Percentiles rank a stretch among this genome's conserved stretches.
phyloP scores from a whole-genome alignment of 2,888 invertebrate genomes.

The Acanthosepion pharaonis region DNA sequence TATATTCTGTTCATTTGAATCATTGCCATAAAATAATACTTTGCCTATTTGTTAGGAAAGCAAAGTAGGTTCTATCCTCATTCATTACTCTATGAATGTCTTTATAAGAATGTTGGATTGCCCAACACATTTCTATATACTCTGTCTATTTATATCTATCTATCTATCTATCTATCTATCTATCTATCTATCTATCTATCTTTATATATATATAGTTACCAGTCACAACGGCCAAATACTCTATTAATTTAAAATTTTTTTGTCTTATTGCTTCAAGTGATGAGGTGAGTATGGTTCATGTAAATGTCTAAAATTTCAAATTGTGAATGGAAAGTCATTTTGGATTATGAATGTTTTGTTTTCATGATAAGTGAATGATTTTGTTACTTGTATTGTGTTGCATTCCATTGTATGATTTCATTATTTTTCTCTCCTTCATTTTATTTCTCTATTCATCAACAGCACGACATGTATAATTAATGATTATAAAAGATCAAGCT shows the following conservation, averaged over 20 bases:
- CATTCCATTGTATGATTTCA: neutral
- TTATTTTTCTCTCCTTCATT: neutral
- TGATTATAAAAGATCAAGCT: no score
- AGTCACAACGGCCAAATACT: neutral
- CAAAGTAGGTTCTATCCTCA: no score
- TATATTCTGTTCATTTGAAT: no score
- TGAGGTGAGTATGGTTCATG: neutral
- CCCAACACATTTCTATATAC: no score
- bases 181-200: no score
- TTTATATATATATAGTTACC: neutral
- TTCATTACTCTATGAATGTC: no score
- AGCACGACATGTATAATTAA: no score
- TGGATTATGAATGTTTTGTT: neutral
- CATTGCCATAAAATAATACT: no score
- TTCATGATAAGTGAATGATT: neutral
- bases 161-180: no score
- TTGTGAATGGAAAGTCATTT: neutral
- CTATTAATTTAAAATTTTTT: neutral
- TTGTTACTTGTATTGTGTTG: neutral
- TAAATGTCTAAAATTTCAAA: neutral
- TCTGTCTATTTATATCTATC: no score
- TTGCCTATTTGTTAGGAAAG: no score
- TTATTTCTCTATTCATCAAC: neutral
- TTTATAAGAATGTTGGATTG: no score
- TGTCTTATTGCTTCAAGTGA: neutral